These are phyloP conservation scores for Drosophila subquinaria DNA, from an alignment of 2,888 invertebrate species.

Conservation along the genomic window DNA sequence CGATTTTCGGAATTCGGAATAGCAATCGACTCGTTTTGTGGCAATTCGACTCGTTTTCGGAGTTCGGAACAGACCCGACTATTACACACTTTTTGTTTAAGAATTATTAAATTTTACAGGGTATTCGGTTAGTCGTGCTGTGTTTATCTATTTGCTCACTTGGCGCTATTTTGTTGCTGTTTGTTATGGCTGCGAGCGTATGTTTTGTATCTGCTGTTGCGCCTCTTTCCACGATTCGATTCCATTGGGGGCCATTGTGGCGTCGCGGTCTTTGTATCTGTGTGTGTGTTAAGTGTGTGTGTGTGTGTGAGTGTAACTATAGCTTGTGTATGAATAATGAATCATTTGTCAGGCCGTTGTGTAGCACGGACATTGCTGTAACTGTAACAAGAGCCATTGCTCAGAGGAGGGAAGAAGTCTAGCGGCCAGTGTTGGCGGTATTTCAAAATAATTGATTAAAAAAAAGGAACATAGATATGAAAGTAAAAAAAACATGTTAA, in stretches of 20 bases:
- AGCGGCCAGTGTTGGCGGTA: constrained; percentile 3
- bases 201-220: constrained; percentile 39
- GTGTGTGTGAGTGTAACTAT: constrained; percentile 12
- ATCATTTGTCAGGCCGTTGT: constrained; percentile 75
- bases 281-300: constrained; percentile 1
- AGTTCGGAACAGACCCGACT: too few relatives aligned
- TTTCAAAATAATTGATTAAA: neutral
- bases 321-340: constrained; percentile 75
- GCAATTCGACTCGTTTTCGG: too few relatives aligned
- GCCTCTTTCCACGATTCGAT: constrained; percentile 46
- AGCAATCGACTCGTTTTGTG: too few relatives aligned
- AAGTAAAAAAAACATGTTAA: neutral
- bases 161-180: constrained; percentile 23
- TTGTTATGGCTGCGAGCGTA: constrained; percentile 58
- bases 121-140: constrained; percentile 18
- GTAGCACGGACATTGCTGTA: constrained; percentile 28
- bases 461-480: neutral
- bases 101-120: constrained; percentile 2
- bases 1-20: too few relatives aligned
- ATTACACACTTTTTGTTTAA: too few relatives aligned
- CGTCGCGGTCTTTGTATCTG: neutral
- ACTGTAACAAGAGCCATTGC: constrained; percentile 67
- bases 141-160: constrained; percentile 23
- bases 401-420: constrained; percentile 53
- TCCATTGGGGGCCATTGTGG: constrained; percentile 70